Conservation (phyloP, 2,888 invertebrate species). For the Nomada flava region DNA sequence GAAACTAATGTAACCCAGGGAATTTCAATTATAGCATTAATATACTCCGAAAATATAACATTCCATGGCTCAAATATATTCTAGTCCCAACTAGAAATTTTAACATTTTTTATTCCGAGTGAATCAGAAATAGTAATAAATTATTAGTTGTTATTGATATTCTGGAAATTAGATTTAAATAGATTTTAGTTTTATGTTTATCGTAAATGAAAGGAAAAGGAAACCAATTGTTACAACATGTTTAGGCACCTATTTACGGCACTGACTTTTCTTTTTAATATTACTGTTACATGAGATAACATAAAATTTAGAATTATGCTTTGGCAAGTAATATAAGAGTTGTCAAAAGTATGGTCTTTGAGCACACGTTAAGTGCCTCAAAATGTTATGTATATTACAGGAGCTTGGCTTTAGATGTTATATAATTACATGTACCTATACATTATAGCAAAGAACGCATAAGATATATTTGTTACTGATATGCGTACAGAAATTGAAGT, state of each 20-base stretch:
- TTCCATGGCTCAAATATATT: slow-evolving; percentile 69
- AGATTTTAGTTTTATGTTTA: slow-evolving; percentile 58
- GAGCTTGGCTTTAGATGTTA: slow-evolving; percentile 85
- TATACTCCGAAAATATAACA: slow-evolving; percentile 67
- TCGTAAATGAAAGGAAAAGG: slow-evolving; percentile 30
- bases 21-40: slow-evolving; percentile 44
- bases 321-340: slow-evolving; percentile 78
- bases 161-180: slow-evolving; percentile 73
- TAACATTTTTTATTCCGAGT: slow-evolving; percentile 57
- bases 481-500: slow-evolving; percentile 82
- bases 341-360: slow-evolving; percentile 80
- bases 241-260: slow-evolving; percentile 79
- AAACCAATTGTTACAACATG: slow-evolving; percentile 53
- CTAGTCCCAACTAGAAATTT: slow-evolving; percentile 75
- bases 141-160: slow-evolving; percentile 71
- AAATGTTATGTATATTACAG: slow-evolving; percentile 84
- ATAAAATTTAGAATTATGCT: slow-evolving; percentile 82
- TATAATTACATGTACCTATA: slow-evolving; percentile 83
- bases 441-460: slow-evolving; percentile 82
- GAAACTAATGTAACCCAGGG: slow-evolving; percentile 29
- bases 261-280: slow-evolving; percentile 78
- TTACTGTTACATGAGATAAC: slow-evolving; percentile 80
- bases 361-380: slow-evolving; percentile 84
- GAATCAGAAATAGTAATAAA: slow-evolving; percentile 40
- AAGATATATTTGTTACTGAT: slow-evolving; percentile 84